Base-by-base conservation (phyloP, 2,113 vertebrate species). In the Megaceryle torquata region DNA sequence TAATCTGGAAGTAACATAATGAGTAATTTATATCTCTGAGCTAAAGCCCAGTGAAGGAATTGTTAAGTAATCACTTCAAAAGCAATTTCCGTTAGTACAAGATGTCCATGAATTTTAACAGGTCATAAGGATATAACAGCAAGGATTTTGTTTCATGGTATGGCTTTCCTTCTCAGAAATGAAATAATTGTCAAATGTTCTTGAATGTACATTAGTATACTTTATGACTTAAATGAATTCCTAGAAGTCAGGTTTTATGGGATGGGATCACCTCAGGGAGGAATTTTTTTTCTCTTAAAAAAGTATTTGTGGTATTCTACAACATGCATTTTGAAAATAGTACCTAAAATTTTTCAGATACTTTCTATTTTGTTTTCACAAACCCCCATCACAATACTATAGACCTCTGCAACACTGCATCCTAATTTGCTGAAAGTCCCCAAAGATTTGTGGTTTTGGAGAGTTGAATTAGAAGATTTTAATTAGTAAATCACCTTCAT, bases 101-200 rank as follows among this genome's bases (percentile, higher is more conserved):
- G 57, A 89, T 81, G 74, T 60, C 86, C 78, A 87, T 87, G 88
- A 89, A 84, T 91, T 87, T 92, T 83, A 87, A 84, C 68, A 72
- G 53, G 39, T 65, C 39, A 12, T 82, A 86, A 82, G 35, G 86
- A 87, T 44, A 68, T 60, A 35, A 63, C 56, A 86, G 69, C 18
- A 13, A 84, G 63, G 69, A 37, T 84, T 89, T 88, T 82, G 22
- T 83, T 74, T 78, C 61, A 60, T 71, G 46, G 59, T 74, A 71
- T 59, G 43, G 54, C 77, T 95, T 72, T 71, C 50, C 60, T 79
- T 78, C 65, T 74, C 61, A 82, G 60, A 93, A 94, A 86, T 68
- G 6, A 91, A 91, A 70, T 61, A 14, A 72, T 39, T 89, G 74
- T 37, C 69, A 87, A 77, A 80, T 88, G 46, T 59, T 74, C 60